Evolutionary conservation across 2,113 vertebrate species (phyloP), one percentile per base, ranked within the genome.

Genomic region (Cyanoderma ruficeps): DNA sequence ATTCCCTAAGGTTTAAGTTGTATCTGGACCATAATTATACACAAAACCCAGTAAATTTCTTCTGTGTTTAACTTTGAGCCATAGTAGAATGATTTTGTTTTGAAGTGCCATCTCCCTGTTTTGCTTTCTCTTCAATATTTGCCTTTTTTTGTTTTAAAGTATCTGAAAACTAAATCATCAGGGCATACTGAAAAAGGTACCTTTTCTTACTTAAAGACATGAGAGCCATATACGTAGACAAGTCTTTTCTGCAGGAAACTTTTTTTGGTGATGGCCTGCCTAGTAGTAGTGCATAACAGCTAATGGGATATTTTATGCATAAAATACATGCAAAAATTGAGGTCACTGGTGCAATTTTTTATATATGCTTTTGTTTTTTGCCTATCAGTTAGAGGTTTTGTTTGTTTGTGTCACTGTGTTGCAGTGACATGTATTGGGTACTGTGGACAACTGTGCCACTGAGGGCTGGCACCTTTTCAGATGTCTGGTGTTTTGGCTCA

Each of bases 121-220:
- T 65, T 27, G 13, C 20, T 41, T 85, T 78, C 42, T 75, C 50
- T 89, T 86, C 27, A 31, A 2, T 71, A 52, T 31, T 4, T 56
- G 28, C 8, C n/a, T n/a, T 3, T 37, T 60, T 33, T 39, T 56
- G 61, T 53, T 52, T 37, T 84, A 28, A 25, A 69, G 31, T 84
- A 47, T 70, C 94, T 65, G 82, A 83, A 94, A 94, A 67, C 35
- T 4, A 39, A 81, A 86, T 70, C 63, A 64, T 93, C 42, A 52
- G 59, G 85, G 50, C 61, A 70, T 90, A 56, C 15, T 17, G 27
- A 81, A 92, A 93, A 91, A 92, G 77, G 46, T 83, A 56, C 83
- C 52, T 93, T 92, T 94, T 97, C 96, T 90, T 80, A 15, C 94
- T 95, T 87, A 81, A 96, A 95, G 68, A 75, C 12, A 19, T 27